phyloP scores from a whole-genome alignment of 2,113 vertebrate species.

The Anser brachyrhynchus region DNA sequence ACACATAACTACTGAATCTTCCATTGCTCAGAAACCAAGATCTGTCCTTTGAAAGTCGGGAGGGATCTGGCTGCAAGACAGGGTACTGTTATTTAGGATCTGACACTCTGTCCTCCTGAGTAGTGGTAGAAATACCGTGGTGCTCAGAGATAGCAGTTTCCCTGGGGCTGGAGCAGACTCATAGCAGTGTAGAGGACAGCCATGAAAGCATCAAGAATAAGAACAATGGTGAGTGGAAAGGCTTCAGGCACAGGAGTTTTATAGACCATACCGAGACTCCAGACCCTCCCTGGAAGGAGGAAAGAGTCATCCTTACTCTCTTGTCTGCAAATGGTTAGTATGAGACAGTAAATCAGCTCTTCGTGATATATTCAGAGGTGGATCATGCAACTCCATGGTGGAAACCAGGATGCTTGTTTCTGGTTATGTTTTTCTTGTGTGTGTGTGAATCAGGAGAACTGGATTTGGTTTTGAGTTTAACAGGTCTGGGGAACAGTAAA shows the following conservation, averaged over 20 bases:
- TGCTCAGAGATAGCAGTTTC: not conserved
- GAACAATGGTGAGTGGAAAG: not conserved
- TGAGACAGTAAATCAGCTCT: not conserved
- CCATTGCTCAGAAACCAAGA: not conserved
- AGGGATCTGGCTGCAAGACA: not conserved
- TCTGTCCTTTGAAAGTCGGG: not conserved
- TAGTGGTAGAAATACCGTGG: not conserved
- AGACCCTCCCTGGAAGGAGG: not conserved
- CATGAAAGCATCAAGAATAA: not conserved
- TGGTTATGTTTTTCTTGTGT: accelerated
- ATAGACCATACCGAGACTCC: not conserved
- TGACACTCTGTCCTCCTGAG: not conserved
- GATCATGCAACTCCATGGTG: not conserved
- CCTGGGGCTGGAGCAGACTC: not conserved
- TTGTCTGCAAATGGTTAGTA: not conserved
- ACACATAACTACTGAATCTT: not conserved
- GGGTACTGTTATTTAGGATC: not conserved
- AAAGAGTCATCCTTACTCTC: not conserved
- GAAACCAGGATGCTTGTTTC: not conserved
- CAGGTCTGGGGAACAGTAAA: not conserved
- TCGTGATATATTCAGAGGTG: not conserved
- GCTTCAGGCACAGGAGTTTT: not conserved
- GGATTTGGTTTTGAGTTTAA: not conserved
- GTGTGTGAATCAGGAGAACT: accelerated
- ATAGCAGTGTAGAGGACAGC: accelerated